A percentile compares a stretch with the other conserved stretches of the same genome.
Conservation (phyloP, 2,797 vertebrate genomes). For the Leptatherina wallacei region DNA sequence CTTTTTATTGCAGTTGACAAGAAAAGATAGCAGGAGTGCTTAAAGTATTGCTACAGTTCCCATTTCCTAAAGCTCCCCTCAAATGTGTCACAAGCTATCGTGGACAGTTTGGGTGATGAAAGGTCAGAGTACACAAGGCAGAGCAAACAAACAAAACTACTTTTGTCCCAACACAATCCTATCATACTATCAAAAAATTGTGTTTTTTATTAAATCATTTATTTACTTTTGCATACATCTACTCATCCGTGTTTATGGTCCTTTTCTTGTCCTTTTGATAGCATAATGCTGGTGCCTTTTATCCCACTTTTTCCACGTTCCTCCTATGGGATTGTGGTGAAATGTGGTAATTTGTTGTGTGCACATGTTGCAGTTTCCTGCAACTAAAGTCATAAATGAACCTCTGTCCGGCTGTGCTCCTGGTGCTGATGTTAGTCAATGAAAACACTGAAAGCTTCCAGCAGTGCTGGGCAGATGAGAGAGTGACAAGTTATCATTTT, state of each 20-base stretch:
- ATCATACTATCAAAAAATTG: constrained; percentile 40
- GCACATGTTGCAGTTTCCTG: constrained; percentile 48
- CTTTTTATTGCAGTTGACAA: constrained; percentile 78
- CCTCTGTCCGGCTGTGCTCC: constrained; percentile 56
- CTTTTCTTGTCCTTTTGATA: constrained; percentile 41
- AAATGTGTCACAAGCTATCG: constrained; percentile 49
- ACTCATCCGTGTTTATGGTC: constrained; percentile 56
- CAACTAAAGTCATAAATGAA: constrained; percentile 30
- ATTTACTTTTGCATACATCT: constrained; percentile 58
- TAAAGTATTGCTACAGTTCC: constrained; percentile 79
- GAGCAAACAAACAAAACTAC: constrained; percentile 58
- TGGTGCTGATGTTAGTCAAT: constrained; percentile 57
- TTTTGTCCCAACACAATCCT: constrained; percentile 46
- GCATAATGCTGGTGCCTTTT: constrained; percentile 71
- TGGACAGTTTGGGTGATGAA: constrained; percentile 42
- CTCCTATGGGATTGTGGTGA: constrained; percentile 19
- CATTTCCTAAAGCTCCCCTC: constrained; percentile 56
- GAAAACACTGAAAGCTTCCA: constrained; percentile 48
- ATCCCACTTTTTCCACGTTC: constrained; percentile 28
- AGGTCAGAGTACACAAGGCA: constrained; percentile 48
- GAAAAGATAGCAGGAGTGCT: constrained; percentile 71
- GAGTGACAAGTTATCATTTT: constrained; percentile 9
- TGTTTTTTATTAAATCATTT: constrained; percentile 10
- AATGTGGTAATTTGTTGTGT: constrained; percentile 48
- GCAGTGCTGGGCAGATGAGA: constrained; percentile 45